Base-by-base conservation (phyloP, 1,140 invertebrate species). In the Leptestheria dahalacensis region DNA sequence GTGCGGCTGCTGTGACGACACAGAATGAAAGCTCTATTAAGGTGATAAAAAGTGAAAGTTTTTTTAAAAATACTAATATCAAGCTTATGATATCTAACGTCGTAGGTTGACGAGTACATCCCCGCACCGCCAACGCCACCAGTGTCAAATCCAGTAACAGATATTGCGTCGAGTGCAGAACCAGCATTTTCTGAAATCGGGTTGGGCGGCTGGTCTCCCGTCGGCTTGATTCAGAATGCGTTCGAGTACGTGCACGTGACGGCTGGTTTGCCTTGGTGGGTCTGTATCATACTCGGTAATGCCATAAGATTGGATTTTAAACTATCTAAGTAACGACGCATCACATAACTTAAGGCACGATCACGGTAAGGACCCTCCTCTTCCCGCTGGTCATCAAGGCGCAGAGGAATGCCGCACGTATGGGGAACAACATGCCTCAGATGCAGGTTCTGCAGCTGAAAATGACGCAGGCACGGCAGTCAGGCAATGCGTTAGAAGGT, bases 191-290 rank as follows among this genome's bases (percentile, higher is more conserved):
- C 78, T 2, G 88, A 83, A 60, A 65, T 92, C 48, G 92, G 91
- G 6, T 73, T 97, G 6, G 88, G 82, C 18, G 79, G 83, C 9
- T 88, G 78, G 75, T 73, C 71, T 20, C 92, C 91, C 1, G 69
- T 83, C 11, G 91, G 92, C 2, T 67, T 91, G 0, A 71, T 91
- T 1, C 88, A 96, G 69, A 76, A 82, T 49, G 75, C 73, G 61
- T 72, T 97, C 64, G 91, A 97, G 72, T 83, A 73, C 64, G 48
- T 96, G 10, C 92, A 97, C 70, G 77, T 88, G 46, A 70, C 70
- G 1, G 69, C 75, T 15, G 83, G 82, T 65, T 51, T 96, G 15
- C 92, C 93, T 1, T 97, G 93, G 93, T 96, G 91, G 89, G 79
- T 70, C 21, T 70, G 85, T 12, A 96, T 97, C 67, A 73, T 81